These are phyloP conservation scores for Oxytorus armatus DNA, from an alignment of 2,888 invertebrate species.

Conservation along the genomic window DNA sequence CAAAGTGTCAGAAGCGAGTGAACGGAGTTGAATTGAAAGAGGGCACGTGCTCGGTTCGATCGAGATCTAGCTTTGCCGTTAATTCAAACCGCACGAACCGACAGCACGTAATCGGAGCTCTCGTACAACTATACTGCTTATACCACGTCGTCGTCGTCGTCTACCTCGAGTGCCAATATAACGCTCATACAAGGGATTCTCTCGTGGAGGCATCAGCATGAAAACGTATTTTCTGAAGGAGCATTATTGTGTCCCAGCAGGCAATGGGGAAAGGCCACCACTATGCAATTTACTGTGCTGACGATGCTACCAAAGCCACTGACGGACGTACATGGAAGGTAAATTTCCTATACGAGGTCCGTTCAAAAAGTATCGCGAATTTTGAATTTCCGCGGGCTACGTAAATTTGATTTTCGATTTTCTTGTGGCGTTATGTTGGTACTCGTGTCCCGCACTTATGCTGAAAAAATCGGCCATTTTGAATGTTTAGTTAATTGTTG, in stretches of 20 bases:
- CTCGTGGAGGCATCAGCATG: slow-evolving; percentile 31
- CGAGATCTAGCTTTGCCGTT: slow-evolving; percentile 34
- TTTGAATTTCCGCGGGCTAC: too few relatives aligned
- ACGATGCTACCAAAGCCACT: slow-evolving; percentile 27
- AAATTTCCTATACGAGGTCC: too few relatives aligned
- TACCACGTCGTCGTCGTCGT: slow-evolving; percentile 18
- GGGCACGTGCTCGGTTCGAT: slow-evolving; percentile 28
- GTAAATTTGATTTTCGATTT: too few relatives aligned
- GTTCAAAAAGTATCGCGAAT: too few relatives aligned
- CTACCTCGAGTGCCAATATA: slow-evolving; percentile 24
- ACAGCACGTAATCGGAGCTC: slow-evolving; percentile 14
- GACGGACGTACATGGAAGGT: not conserved
- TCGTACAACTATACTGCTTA: slow-evolving; percentile 2
- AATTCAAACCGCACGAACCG: slow-evolving; percentile 51
- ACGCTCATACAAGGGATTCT: slow-evolving; percentile 31
- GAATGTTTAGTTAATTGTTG: too few relatives aligned
- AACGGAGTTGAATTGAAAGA: not conserved
- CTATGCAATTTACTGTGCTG: slow-evolving; percentile 34
- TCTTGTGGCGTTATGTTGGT: too few relatives aligned
- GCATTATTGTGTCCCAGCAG: slow-evolving; percentile 34
- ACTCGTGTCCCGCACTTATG: too few relatives aligned
- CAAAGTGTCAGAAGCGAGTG: not conserved
- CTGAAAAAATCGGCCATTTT: too few relatives aligned
- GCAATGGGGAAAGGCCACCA: slow-evolving; percentile 18
- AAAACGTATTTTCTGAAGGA: slow-evolving; percentile 50